Conservation (phyloP, 35 echinoderm and acorn worm species). For the Strongylocentrotus purpuratus region DNA sequence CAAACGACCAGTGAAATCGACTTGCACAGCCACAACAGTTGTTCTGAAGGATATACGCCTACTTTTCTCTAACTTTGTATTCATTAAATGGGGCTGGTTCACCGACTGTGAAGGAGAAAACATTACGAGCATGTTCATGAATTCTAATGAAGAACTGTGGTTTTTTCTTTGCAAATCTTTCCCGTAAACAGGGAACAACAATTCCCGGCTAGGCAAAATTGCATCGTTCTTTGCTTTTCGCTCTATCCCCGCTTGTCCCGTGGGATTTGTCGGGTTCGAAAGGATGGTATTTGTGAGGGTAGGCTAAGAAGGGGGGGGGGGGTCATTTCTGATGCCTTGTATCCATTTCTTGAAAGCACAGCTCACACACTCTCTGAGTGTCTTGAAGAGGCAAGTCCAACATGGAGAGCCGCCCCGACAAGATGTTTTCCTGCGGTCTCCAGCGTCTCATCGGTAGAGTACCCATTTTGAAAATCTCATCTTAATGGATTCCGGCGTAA, state of each 20-base stretch:
- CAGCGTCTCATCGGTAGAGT: neutral
- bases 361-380: neutral
- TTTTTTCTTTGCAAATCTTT: neutral
- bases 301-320: no score
- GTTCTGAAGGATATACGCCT: neutral
- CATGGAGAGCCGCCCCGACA: neutral
- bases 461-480: neutral
- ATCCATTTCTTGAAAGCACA: neutral
- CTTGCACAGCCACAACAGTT: neutral
- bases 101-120: neutral
- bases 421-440: neutral
- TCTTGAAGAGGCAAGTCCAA: neutral
- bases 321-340: neutral
- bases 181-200: neutral
- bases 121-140: neutral
- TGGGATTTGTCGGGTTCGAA: no score
- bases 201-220: neutral
- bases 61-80: neutral
- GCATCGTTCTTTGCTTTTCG: neutral
- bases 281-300: neutral
- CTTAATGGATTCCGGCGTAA: neutral
- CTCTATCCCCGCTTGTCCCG: neutral
- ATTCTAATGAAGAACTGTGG: neutral
- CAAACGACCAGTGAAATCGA: no score
- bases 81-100: neutral